Percentiles rank a stretch among this genome's conserved stretches.
Evolutionary conservation across 2,888 invertebrate species (phyloP).

Genomic region (Parasteatoda lunata): DNA sequence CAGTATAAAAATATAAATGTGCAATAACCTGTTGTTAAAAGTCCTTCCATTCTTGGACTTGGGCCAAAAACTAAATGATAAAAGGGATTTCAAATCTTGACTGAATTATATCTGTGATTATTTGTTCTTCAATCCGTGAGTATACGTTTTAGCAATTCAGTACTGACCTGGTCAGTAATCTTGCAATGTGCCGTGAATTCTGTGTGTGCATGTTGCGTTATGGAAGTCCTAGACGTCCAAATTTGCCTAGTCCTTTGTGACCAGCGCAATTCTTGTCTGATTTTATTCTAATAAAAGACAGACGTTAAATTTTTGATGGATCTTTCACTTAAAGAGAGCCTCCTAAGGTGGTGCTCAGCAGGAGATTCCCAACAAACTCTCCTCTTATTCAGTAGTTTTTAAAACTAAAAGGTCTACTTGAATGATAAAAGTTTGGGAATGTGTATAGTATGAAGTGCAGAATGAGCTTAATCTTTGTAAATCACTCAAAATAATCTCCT

Average conservation of each 20-base stretch:
- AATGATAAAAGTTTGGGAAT: conserved; percentile 59
- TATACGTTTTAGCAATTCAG: conserved; percentile 63
- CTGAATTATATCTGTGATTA: conserved; percentile 66
- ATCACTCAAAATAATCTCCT: conserved; percentile 68
- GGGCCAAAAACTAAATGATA: conserved; percentile 50
- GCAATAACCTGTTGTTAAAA: conserved; percentile 66
- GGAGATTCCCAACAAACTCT: conserved; percentile 60
- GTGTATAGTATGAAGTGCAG: conserved; percentile 61
- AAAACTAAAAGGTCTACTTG: conserved; percentile 67
- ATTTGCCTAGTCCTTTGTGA: conserved; percentile 64
- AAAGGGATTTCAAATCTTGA: conserved; percentile 49
- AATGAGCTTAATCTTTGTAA: conserved; percentile 68
- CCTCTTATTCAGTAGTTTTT: conserved; percentile 65
- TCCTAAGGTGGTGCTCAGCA: conserved; percentile 66
- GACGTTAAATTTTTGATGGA: conserved; percentile 65
- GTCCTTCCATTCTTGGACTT: conserved; percentile 66
- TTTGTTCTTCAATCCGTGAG: conserved; percentile 65
- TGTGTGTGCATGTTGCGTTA: conserved; percentile 64
- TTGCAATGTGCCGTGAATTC: conserved; percentile 65
- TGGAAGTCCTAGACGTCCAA: conserved; percentile 67
- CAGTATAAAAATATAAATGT: conserved; percentile 66
- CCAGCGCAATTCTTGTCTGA: conserved; percentile 64
- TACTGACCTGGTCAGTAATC: conserved; percentile 64
- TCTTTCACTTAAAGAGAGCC: conserved; percentile 64
- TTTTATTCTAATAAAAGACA: conserved; percentile 56